Evolutionary conservation across 1,140 invertebrate genomes (phyloP), one percentile per base, ranked within the genome.

Genomic region (Caenorhabditis inopinata): DNA sequence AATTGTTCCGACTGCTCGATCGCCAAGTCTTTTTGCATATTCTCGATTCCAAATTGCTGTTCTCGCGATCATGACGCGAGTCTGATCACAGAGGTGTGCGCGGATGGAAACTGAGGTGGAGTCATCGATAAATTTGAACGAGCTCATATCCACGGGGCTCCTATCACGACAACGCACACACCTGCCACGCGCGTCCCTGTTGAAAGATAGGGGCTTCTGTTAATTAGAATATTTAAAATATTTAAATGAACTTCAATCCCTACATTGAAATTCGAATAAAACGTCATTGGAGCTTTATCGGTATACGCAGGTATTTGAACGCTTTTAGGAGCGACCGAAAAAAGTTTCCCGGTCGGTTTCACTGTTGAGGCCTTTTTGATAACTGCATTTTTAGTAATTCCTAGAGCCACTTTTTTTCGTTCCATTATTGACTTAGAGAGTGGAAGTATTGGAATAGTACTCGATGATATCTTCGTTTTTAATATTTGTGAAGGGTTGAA

Each of bases 31-130:
- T 42, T 68, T 68, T 18, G 58, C 11, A 12, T 68, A 68, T 42
- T 68, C 58, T 9, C 58, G 58, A 38, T 68, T 68, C 58, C 58
- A 68, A 7, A 68, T 42, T 5, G 58, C 58, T 68, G 58, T 68
- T 68, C 58, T 68, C 3, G 58, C 58, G 12, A 68, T 42, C 58
- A 68, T 68, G 58, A 68, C 58, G 5, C 58, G 29, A 18, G 58
- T 68, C 16, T 68, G 58, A 38, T 68, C 58, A 12, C 58, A 68
- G 9, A 68, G 32, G 21, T 68, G 58, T 9, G 58, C 58, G 11
- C 58, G 58, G 27, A 68, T 25, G 9, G 58, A 12, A 2, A 68
- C n/a, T 2, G 38, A 29, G 3, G 58, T 68, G 3, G 58, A 16
- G 9, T 68, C 58, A 14, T 68, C 58, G 32, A 68, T 9, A 9